Evolutionary conservation across 2,797 vertebrate species (phyloP).

Genomic region (Dendrocincla tyrannina): DNA sequence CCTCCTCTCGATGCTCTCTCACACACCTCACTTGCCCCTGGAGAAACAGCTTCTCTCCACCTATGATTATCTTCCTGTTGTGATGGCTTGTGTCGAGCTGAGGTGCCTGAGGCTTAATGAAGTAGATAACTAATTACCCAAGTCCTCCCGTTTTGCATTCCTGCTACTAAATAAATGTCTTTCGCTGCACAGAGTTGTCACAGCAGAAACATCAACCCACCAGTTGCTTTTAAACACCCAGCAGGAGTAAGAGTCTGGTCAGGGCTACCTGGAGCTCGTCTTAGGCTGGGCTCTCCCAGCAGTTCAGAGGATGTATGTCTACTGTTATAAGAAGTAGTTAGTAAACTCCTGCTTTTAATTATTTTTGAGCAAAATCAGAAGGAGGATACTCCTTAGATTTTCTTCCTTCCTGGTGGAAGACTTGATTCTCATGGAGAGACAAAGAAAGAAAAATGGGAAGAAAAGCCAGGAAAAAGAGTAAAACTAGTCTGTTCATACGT

Average conservation of each 20-base stretch:
- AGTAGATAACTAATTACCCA: background rate
- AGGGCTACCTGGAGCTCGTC: background rate
- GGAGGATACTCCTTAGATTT: background rate
- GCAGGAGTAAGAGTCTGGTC: background rate
- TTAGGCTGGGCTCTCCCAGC: background rate
- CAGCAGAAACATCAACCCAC: background rate
- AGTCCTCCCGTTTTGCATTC: background rate
- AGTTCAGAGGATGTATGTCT: background rate
- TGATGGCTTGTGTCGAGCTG: background rate
- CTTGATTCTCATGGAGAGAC: background rate
- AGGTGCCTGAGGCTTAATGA: background rate
- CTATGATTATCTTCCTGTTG: background rate
- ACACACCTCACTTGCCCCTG: background rate
- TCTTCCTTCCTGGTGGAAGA: background rate
- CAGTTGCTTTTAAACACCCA: background rate
- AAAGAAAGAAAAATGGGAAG: background rate
- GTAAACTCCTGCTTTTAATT: background rate
- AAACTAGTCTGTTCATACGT: background rate
- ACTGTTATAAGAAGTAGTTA: background rate
- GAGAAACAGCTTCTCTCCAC: background rate
- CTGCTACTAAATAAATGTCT: background rate
- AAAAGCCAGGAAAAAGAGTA: background rate
- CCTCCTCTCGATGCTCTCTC: background rate
- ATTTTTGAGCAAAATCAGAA: background rate
- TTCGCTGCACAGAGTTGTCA: background rate